Evolutionary conservation across 2,113 vertebrate species (phyloP).

Genomic region (Hypocryptadius cinnamomeus): DNA sequence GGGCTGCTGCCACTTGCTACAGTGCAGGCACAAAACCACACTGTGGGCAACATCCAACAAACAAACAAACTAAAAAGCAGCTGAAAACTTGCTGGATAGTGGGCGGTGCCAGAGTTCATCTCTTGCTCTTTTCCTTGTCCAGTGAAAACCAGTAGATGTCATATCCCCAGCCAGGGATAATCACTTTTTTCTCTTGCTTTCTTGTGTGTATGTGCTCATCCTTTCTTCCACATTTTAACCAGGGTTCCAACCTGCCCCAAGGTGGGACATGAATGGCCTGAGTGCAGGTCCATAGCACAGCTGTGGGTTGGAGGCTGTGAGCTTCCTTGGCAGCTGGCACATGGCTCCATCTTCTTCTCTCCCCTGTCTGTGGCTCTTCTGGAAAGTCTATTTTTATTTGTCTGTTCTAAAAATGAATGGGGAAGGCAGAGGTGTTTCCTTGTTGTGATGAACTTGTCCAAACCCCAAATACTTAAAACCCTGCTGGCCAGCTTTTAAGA

Average conservation of each 20-base stretch:
- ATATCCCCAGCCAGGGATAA: neutral
- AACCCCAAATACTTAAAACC: neutral
- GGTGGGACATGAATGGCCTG: neutral
- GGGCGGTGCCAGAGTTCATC: neutral
- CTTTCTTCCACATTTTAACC: neutral
- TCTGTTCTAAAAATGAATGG: neutral
- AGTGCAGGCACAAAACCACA: neutral
- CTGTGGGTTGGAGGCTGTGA: neutral
- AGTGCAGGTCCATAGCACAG: neutral
- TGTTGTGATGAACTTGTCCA: neutral
- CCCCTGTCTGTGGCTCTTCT: neutral
- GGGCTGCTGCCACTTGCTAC: neutral
- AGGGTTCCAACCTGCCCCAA: fast-evolving
- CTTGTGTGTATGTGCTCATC: neutral
- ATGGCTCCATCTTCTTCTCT: neutral
- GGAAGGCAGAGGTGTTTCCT: neutral
- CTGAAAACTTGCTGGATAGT: neutral
- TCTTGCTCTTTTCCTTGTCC: neutral
- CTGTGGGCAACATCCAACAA: neutral
- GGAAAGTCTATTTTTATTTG: neutral
- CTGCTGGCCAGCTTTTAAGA: neutral
- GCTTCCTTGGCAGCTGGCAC: neutral
- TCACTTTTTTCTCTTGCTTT: neutral
- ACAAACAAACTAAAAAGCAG: neutral
- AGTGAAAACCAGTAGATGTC: neutral